Base-by-base conservation (phyloP, 1,140 invertebrate species). In the Druon quercuslanigerum region DNA sequence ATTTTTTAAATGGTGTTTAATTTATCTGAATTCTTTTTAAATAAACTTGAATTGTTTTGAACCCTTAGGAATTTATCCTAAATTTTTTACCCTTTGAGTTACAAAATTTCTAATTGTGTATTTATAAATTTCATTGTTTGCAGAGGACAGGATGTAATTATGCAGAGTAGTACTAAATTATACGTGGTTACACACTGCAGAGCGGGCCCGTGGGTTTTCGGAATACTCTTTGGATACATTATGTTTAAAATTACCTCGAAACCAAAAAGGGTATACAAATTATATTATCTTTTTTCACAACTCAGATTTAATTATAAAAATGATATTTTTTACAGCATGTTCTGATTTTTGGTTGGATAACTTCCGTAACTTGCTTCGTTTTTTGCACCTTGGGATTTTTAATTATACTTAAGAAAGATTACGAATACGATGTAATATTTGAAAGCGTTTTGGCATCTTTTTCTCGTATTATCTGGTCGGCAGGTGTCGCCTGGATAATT, bases 171-270 rank as follows among this genome's bases (percentile, higher is more conserved):
- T 9, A 66, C 33, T 40, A 66, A 66, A 40, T 66, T 40, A 40
- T 66, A 66, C 60, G 6, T 40, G 2, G 16, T 33, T 9, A 66
- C 60, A 33, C 60, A 66, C 9, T 66, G 60, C n/a, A 25, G 60
- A 40, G 60, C 60, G 8, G 40, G 60, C 40, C 60, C 60, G 6
- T 66, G 60, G 60, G 0, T 66, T 2, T 7, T n/a, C 14, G 60
- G 60, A 40, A 66, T 66, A 40, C 40, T 66, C 33, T 40, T 66
- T 40, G 60, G 60, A 40, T 66, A 66, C 33, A 40, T 66, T 66
- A 66, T 66, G 60, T 25, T 14, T 0, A 66, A 13, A 9, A 66
- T 40, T n/a, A 40, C 14, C n/a, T 40, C 60, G 2, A 66, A 66
- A 40, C 60, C 60, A 25, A 13, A 40, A 0, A 66, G 33, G 60